Evolutionary conservation across 2,797 vertebrate species (phyloP), one percentile per base, ranked within the genome.

Genomic region (Hylomyscus alleni): DNA sequence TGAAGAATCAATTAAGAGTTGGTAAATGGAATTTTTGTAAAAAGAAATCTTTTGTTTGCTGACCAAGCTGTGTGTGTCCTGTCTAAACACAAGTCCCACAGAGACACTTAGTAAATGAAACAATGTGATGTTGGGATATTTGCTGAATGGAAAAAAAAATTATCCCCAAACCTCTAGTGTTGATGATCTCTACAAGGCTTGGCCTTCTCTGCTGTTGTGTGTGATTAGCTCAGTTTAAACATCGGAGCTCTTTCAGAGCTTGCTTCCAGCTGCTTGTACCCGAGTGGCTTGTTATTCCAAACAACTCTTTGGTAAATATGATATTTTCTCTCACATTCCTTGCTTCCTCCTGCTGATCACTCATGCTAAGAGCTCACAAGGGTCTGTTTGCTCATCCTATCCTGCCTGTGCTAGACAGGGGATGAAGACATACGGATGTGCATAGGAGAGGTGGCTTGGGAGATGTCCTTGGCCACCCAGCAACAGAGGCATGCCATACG

Each of bases 191-290:
- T 82, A 20, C 54, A 81, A 47, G 19, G 54, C 50, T 11, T 19
- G 9, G 12, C 52, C 89, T 75, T 82, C 76, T 89, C 13, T 4
- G 19, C 52, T 52, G 8, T n/a, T 73, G 34, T 77, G 69, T 19
- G 6, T 12, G 84, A 26, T 97, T 96, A 91, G 0, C 8, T 19
- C 31, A 83, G 90, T 97, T 98, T 98, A 97, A 97, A 97, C 86
- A 90, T 67, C 50, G 0, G 93, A 89, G 97, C 88, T 50, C 92
- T 93, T 94, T 93, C 78, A 95, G 98, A 97, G 98, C 97, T 95
- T 93, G 93, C 97, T 98, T 98, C 97, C 97, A 98, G 97, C 98
- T 98, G 98, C 97, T 96, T 96, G 69, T 92, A 77, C 75, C 90
- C 85, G 75, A 89, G 90, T 81, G 95, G 87, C 91, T 97, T 93